A percentile compares a stretch with the other conserved stretches of the same genome.
Evolutionary conservation across 2,888 invertebrate species (phyloP).

Genomic region (Halocaridina rubra): DNA sequence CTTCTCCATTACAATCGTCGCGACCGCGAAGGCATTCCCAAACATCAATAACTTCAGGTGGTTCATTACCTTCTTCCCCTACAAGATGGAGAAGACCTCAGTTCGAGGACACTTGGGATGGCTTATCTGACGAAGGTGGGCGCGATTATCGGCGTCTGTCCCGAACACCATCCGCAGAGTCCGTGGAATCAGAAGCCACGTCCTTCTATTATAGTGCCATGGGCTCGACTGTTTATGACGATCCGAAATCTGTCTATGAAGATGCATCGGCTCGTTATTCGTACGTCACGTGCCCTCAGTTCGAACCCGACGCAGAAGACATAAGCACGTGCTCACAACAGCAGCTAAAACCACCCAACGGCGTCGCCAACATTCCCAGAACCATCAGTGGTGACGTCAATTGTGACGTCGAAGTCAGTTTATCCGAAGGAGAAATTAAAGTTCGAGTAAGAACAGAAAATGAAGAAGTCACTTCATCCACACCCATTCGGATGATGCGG

Average conservation of each 20-base stretch:
- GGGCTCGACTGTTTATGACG: slow-evolving; percentile 37
- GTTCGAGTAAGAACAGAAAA: slow-evolving; percentile 25
- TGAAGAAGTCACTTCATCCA: slow-evolving; percentile 21
- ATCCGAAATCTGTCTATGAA: slow-evolving; percentile 26
- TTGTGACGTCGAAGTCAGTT: slow-evolving; percentile 26
- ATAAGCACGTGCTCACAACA: not conserved
- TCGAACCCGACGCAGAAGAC: not conserved
- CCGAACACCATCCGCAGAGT: slow-evolving; percentile 69
- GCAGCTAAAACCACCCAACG: not conserved
- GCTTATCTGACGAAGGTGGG: slow-evolving; percentile 64
- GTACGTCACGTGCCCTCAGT: slow-evolving; percentile 31
- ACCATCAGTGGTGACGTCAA: slow-evolving; percentile 29
- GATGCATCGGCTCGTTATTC: slow-evolving; percentile 12
- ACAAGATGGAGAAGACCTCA: slow-evolving; percentile 66
- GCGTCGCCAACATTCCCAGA: not conserved
- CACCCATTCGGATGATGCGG: not conserved
- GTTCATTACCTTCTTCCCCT: slow-evolving; percentile 26
- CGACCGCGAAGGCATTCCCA: slow-evolving; percentile 27
- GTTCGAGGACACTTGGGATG: slow-evolving; percentile 43
- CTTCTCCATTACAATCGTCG: slow-evolving; percentile 15
- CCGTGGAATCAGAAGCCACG: slow-evolving; percentile 65
- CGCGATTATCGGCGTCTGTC: slow-evolving; percentile 67
- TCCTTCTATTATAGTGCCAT: slow-evolving; percentile 53
- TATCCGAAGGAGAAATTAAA: slow-evolving; percentile 38
- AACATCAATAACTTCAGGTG: slow-evolving; percentile 3